Evolutionary conservation across 35 echinoderm and acorn worm species (phyloP).

Genomic region (Anneissia japonica): DNA sequence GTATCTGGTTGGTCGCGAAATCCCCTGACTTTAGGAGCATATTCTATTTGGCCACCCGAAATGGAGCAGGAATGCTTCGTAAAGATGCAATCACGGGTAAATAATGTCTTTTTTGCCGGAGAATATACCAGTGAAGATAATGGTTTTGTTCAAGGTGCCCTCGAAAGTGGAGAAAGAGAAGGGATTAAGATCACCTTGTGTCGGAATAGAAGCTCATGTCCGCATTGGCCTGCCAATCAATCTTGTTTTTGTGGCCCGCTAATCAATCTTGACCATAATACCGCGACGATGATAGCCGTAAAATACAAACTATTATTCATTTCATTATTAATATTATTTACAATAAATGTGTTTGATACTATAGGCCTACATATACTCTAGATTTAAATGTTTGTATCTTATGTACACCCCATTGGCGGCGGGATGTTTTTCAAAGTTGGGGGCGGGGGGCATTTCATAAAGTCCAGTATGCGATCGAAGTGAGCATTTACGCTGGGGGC

Average conservation of each 20-base stretch:
- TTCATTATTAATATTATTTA: no score
- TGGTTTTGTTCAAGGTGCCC: neutral
- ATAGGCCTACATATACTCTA: no score
- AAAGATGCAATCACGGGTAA: slow-evolving; percentile 19
- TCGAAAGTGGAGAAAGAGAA: neutral
- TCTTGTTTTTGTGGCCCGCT: neutral
- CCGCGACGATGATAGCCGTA: no score
- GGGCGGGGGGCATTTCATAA: no score
- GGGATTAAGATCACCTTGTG: neutral
- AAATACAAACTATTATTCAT: no score
- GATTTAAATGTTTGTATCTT: no score
- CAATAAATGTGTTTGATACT: no score
- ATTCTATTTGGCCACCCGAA: slow-evolving; percentile 25
- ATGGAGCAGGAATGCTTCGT: neutral
- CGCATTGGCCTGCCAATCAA: neutral
- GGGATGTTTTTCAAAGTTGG: no score
- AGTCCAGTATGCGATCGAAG: no score
- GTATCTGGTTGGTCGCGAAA: slow-evolving; percentile 14
- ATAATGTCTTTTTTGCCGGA: slow-evolving; percentile 40
- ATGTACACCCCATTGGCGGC: no score
- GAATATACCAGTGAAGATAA: neutral
- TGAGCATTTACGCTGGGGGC: no score
- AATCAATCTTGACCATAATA: no score
- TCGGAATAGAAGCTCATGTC: neutral
- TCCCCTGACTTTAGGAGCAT: slow-evolving; percentile 22